These are phyloP conservation scores for Kryptolebias marmoratus DNA, from an alignment of 2,113 vertebrate species.

Conservation along the genomic window DNA sequence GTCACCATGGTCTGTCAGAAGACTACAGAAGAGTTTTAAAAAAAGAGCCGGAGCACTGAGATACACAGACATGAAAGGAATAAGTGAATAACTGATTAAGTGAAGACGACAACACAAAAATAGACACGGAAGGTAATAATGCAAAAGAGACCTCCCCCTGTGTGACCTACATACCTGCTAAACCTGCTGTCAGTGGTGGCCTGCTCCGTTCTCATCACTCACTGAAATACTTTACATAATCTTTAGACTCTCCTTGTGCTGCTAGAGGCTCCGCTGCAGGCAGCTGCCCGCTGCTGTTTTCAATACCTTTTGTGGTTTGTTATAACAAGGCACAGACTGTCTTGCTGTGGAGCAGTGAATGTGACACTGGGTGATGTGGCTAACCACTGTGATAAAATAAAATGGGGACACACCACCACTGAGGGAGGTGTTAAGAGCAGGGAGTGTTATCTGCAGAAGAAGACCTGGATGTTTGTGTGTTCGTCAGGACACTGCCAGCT, in stretches of 20 bases:
- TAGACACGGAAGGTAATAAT: slow-evolving; percentile 64
- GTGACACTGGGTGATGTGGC: slow-evolving; percentile 28
- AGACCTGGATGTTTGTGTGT: slow-evolving; percentile 5
- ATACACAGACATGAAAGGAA: slow-evolving; percentile 60
- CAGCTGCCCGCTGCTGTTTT: slow-evolving; percentile 42
- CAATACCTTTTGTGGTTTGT: slow-evolving; percentile 54
- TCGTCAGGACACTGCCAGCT: slow-evolving; percentile 4
- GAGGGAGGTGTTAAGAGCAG: slow-evolving; percentile 19
- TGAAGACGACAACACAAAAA: slow-evolving; percentile 70
- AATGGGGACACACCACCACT: slow-evolving; percentile 30
- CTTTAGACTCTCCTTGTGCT: slow-evolving; percentile 61
- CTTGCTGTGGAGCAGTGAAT: slow-evolving; percentile 22
- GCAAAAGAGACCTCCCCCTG: slow-evolving; percentile 73
- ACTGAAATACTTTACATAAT: slow-evolving; percentile 82
- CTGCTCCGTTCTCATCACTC: slow-evolving; percentile 72
- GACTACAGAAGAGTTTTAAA: slow-evolving; percentile 16
- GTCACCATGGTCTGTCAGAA: slow-evolving; percentile 34
- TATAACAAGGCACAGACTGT: slow-evolving; percentile 36
- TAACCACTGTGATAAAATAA: slow-evolving; percentile 29
- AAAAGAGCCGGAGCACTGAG: slow-evolving; percentile 29
- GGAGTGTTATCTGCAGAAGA: slow-evolving; percentile 2
- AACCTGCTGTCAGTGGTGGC: slow-evolving; percentile 77
- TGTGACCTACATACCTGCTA: slow-evolving; percentile 80
- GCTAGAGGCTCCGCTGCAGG: slow-evolving; percentile 39
- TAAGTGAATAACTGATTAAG: slow-evolving; percentile 70